Base-by-base conservation (phyloP, 2,113 vertebrate genomes). In the Rhabdomys dilectus region DNA sequence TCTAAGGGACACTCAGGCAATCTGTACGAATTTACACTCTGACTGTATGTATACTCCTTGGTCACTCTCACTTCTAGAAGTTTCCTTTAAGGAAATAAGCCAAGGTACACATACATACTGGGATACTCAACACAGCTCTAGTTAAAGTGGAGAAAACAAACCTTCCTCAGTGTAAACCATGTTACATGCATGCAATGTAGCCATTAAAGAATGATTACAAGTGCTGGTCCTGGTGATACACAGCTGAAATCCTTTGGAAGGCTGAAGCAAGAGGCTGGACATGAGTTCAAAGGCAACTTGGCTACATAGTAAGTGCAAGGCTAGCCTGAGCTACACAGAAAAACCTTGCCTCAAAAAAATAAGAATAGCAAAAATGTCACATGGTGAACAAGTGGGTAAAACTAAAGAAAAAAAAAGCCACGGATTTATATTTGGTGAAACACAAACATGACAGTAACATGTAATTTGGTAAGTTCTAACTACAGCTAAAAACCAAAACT, bases 61-160 rank as follows among this genome's bases (percentile, higher is more conserved):
- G 8, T 36, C 68, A 39, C 84, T 89, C 77, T 70, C 29, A 88
- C 48, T 75, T 89, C 48, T 78, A 95, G 34, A 31, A 89, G 56
- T 78, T 64, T 77, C 87, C 51, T 88, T 68, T 84, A 75, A 90
- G 58, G 31, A 81, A 86, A 86, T 8, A 72, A 90, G 7, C 68
- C 89, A 94, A 85, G 29, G 7, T 95, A 2, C n/a, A 90, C 16
- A 48, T 22, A 45, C 51, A 48, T 22, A 51, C 51, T 66, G 92
- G 17, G 75, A 51, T 88, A 15, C n/a, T 91, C 94, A 91, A 90
- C 68, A 42, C 15, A 81, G 45, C 48, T 51, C 75, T 68, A 87
- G 22, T 81, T 93, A 94, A 91, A 87, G 85, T 22, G 89, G 15
- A 39, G 70, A 82, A 89, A 75, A 19, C n/a, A 77, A 64, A 92